phyloP scores from a whole-genome alignment of 1,140 invertebrate genomes.

The Dinoponera quadriceps region DNA sequence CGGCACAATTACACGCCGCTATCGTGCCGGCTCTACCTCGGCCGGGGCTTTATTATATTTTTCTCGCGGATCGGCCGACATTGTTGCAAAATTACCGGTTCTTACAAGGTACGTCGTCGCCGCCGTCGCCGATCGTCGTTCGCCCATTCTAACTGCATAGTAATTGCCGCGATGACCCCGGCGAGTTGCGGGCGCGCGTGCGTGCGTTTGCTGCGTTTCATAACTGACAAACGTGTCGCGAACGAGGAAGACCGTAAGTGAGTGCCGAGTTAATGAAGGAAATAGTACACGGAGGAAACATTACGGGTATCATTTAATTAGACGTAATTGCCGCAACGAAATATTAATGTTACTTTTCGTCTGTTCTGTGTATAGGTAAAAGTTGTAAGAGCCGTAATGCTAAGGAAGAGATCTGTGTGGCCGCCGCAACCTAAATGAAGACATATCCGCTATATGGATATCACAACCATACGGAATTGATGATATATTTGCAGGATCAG shows the following conservation, averaged over 20 bases:
- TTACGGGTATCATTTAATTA: no score
- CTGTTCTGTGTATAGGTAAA: no score
- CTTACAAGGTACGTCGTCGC: slow-evolving; percentile 49
- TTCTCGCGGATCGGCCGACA: slow-evolving; percentile 39
- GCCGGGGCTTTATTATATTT: slow-evolving; percentile 45
- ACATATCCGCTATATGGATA: no score
- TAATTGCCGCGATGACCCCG: slow-evolving; percentile 63
- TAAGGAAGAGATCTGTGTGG: no score
- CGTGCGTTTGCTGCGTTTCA: slow-evolving; percentile 50
- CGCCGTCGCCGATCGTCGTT: slow-evolving; percentile 48
- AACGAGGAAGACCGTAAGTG: neutral
- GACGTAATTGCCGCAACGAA: no score
- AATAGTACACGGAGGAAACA: no score
- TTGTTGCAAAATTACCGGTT: slow-evolving; percentile 63
- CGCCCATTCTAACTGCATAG: slow-evolving; percentile 61
- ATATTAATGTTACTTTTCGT: no score
- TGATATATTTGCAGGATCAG: no score
- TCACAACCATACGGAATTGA: no score
- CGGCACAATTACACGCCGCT: slow-evolving; percentile 42
- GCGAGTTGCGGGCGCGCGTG: slow-evolving; percentile 35
- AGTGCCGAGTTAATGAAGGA: no score
- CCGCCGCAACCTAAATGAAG: no score
- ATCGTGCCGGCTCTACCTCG: neutral
- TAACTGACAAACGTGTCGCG: slow-evolving; percentile 36
- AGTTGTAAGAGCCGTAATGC: no score